phyloP scores from a whole-genome alignment of 2,888 invertebrate genomes.

The Torymus auratus region DNA sequence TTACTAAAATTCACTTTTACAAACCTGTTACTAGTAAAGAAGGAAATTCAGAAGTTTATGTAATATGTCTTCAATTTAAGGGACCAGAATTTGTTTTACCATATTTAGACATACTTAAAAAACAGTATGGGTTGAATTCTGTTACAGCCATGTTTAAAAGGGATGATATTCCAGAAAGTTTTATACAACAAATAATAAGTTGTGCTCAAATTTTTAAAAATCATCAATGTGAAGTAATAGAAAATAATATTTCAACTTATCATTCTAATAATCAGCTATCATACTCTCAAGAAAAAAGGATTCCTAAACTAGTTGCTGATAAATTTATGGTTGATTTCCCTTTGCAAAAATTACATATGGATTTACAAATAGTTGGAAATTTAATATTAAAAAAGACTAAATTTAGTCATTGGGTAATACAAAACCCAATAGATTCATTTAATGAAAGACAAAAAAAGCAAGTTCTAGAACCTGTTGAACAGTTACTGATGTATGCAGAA shows the following conservation, averaged over 20 bases:
- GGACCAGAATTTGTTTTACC: slow-evolving; percentile 76
- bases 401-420: slow-evolving; percentile 77
- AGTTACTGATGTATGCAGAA: slow-evolving; percentile 41
- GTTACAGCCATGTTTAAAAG: slow-evolving; percentile 80
- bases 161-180: slow-evolving; percentile 80
- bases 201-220: slow-evolving; percentile 83
- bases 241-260: slow-evolving; percentile 82
- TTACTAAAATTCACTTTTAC: slow-evolving; percentile 85
- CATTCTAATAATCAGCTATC: slow-evolving; percentile 63
- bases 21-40: slow-evolving; percentile 96
- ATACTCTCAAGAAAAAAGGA: slow-evolving; percentile 53
- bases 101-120: slow-evolving; percentile 77
- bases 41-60: slow-evolving; percentile 96
- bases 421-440: slow-evolving; percentile 80
- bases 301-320: slow-evolving; percentile 72
- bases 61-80: slow-evolving; percentile 84
- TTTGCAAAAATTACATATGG: slow-evolving; percentile 78
- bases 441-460: slow-evolving; percentile 79
- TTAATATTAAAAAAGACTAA: slow-evolving; percentile 77
- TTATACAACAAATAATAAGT: slow-evolving; percentile 82
- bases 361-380: slow-evolving; percentile 76
- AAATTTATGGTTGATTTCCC: slow-evolving; percentile 81
- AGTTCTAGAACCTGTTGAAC: slow-evolving; percentile 77
- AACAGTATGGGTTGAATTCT: slow-evolving; percentile 77
- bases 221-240: slow-evolving; percentile 83